A percentile compares a stretch with the other conserved stretches of the same genome.
phyloP scores from a whole-genome alignment of 2,888 invertebrate genomes.

The Ochlodes sylvanus region DNA sequence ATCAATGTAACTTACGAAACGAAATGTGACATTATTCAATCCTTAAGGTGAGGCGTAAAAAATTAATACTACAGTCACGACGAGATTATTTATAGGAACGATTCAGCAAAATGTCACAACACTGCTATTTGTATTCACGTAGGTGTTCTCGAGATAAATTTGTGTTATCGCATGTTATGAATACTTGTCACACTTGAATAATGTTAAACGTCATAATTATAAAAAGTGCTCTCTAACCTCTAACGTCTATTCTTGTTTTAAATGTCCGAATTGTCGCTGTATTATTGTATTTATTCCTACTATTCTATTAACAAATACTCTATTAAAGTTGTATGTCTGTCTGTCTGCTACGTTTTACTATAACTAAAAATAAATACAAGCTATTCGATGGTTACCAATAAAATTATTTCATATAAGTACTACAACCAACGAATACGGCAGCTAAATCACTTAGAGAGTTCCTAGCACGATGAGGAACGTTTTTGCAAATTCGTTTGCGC shows the following conservation, averaged over 20 bases:
- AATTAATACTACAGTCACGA: slow-evolving; percentile 14
- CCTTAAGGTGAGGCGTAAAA: slow-evolving; percentile 8
- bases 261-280: too few relatives aligned
- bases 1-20: neutral
- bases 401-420: neutral
- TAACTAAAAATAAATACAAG: too few relatives aligned
- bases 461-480: slow-evolving; percentile 26
- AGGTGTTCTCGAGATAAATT: neutral
- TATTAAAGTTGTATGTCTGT: too few relatives aligned
- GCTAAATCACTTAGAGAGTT: slow-evolving; percentile 7
- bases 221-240: neutral
- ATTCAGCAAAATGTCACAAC: slow-evolving; percentile 15
- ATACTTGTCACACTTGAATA: neutral
- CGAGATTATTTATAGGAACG: slow-evolving; percentile 1
- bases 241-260: neutral
- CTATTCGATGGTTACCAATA: too few relatives aligned
- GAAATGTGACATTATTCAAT: slow-evolving; percentile 7
- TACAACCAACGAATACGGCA: neutral
- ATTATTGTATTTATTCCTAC: too few relatives aligned
- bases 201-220: neutral
- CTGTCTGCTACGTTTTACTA: too few relatives aligned
- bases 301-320: too few relatives aligned
- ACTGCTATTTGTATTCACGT: neutral
- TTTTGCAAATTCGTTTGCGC: slow-evolving; percentile 49
- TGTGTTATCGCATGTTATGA: slow-evolving; percentile 2